Conservation (phyloP, 2,888 invertebrate genomes). For the Cremastobaeus sp. region DNA sequence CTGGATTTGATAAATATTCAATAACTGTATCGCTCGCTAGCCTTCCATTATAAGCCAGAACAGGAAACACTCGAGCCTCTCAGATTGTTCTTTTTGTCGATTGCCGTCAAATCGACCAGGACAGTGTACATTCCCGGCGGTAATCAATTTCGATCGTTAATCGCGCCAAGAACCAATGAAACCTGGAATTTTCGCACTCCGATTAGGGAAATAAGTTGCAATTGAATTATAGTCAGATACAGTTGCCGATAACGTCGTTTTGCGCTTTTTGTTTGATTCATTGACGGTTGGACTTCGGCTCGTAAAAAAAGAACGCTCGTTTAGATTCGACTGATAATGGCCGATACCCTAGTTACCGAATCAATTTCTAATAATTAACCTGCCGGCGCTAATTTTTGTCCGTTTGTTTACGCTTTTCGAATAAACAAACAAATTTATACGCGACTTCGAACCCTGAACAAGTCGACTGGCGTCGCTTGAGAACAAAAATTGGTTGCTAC, state of each 20-base stretch:
- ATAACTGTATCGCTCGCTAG: constrained; percentile 33
- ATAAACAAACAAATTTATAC: no score
- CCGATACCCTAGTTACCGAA: no score
- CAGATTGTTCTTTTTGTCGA: constrained; percentile 22
- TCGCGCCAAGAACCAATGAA: not conserved
- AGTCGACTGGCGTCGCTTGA: no score
- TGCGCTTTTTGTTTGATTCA: not conserved
- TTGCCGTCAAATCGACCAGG: not conserved
- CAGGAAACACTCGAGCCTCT: constrained; percentile 16
- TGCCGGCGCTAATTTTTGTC: no score
- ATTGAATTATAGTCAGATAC: constrained; percentile 11
- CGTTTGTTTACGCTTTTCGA: no score
- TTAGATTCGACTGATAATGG: no score
- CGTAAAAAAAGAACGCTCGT: no score
- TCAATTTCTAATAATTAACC: no score
- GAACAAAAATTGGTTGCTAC: no score
- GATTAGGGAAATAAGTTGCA: constrained; percentile 4
- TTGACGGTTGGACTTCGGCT: no score
- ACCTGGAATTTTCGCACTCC: constrained; percentile 1
- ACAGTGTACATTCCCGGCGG: constrained; percentile 8
- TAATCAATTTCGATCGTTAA: constrained; percentile 19
- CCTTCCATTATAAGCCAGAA: constrained; percentile 26
- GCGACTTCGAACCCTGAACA: no score
- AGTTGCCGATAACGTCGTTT: not conserved
- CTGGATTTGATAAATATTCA: constrained; percentile 35